phyloP scores from a whole-genome alignment of 1,140 invertebrate species.

The silkworm (Bombyx mori) region ASM3026992v2 NC_085115.1:9692501-9693000 shows the following conservation, averaged over 20 bases:
- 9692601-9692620: too few relatives aligned
- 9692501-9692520: too few relatives aligned
- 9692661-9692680: not conserved
- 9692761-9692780: slow-evolving; percentile 16
- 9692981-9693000: too few relatives aligned
- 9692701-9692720: slow-evolving; percentile 1
- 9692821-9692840: slow-evolving; percentile 22
- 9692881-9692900: not conserved
- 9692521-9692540: too few relatives aligned
- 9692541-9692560: too few relatives aligned
- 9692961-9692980: too few relatives aligned
- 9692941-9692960: too few relatives aligned
- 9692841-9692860: slow-evolving; percentile 16
- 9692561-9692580: too few relatives aligned
- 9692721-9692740: slow-evolving; percentile 5
- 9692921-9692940: not conserved
- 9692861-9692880: slow-evolving; percentile 12
- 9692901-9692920: not conserved
- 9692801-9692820: slow-evolving; percentile 18
- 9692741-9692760: slow-evolving; percentile 8
- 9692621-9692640: not conserved
- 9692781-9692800: slow-evolving; percentile 15
- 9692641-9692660: slow-evolving; percentile 1
- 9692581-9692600: too few relatives aligned
- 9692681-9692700: slow-evolving; percentile 9